Conservation (phyloP, 2,113 vertebrate genomes). For the Callospermophilus lateralis region DNA sequence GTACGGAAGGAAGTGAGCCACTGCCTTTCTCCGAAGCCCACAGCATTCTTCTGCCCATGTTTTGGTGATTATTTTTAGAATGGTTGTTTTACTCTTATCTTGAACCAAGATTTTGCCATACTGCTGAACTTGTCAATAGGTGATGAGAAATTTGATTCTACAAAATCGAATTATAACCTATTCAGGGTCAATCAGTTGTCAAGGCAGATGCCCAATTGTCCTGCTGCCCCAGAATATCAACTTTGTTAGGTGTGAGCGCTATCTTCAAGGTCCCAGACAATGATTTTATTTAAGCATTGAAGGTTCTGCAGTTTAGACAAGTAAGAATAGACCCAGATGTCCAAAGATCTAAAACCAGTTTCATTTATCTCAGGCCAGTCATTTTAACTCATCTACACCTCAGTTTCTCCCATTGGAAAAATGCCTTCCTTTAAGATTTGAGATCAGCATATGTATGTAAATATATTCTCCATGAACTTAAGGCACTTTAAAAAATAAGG, state of each 20-base stretch:
- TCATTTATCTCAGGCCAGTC: background rate
- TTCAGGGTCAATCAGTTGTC: background rate
- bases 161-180: background rate
- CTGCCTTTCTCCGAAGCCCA: constrained; percentile 85
- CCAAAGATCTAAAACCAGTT: background rate
- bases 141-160: background rate
- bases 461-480: background rate
- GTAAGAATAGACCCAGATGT: background rate
- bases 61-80: constrained; percentile 88
- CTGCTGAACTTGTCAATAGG: background rate
- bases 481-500: background rate
- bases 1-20: constrained; percentile 87
- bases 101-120: constrained; percentile 9
- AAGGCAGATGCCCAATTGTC: background rate
- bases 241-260: background rate
- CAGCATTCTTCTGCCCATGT: constrained; percentile 82
- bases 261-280: background rate
- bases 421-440: background rate
- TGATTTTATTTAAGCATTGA: too few species aligned
- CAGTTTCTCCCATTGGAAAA: background rate
- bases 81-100: constrained; percentile 74
- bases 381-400: background rate
- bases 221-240: too few species aligned
- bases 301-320: background rate
- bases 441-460: background rate